Evolutionary conservation across 37 sponge, comb jelly and placozoan species (phyloP).

Genomic region (Beroe ovata): DNA sequence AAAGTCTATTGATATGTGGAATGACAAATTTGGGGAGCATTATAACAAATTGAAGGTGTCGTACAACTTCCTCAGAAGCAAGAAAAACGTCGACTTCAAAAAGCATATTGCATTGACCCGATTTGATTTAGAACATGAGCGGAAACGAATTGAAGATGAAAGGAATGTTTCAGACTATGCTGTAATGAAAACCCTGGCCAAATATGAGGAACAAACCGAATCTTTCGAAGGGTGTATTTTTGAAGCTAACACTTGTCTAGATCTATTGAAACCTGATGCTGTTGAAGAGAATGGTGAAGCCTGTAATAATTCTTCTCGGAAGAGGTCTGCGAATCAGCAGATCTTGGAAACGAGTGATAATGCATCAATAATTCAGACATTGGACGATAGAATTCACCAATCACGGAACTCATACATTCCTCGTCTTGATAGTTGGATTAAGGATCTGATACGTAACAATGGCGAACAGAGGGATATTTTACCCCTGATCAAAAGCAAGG

Average conservation of each 20-base stretch:
- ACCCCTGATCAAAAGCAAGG: slow-evolving; percentile 33
- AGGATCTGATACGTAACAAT: slow-evolving; percentile 24
- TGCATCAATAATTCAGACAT: slow-evolving; percentile 10
- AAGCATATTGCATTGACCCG: not conserved
- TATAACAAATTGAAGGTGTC: slow-evolving; percentile 28
- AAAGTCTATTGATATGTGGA: slow-evolving; percentile 4
- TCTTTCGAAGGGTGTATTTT: slow-evolving; percentile 40
- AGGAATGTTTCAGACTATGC: not conserved
- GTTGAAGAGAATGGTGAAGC: not conserved
- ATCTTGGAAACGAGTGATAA: slow-evolving; percentile 13
- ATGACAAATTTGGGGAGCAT: slow-evolving; percentile 43
- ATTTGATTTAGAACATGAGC: slow-evolving; percentile 8
- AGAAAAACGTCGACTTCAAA: slow-evolving; percentile 61
- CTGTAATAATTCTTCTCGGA: not conserved
- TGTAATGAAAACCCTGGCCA: not conserved
- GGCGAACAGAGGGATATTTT: slow-evolving; percentile 37
- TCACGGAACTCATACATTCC: slow-evolving; percentile 4
- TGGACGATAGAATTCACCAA: slow-evolving; percentile 46
- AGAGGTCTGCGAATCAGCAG: not conserved
- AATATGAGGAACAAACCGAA: slow-evolving; percentile 14
- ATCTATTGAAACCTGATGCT: not conserved
- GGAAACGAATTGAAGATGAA: slow-evolving; percentile 5
- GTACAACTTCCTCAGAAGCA: slow-evolving; percentile 36
- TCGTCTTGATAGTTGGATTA: slow-evolving; percentile 2
- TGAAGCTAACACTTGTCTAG: slow-evolving; percentile 28